Conservation (phyloP, 2,797 vertebrate species). For the Harpagifer antarcticus region DNA sequence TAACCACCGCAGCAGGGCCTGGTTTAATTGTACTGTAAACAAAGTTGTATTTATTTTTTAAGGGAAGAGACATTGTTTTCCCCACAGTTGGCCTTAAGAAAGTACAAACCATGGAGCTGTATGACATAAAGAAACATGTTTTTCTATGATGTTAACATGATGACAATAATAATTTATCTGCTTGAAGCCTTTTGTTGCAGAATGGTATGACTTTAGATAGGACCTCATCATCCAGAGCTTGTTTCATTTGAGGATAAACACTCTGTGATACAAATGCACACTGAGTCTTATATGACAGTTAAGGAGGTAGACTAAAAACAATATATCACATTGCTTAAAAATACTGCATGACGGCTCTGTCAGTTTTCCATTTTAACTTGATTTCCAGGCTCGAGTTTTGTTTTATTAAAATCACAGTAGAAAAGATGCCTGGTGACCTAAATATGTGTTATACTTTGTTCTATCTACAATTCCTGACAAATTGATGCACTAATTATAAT, state of each 20-base stretch:
- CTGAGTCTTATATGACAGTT: conserved; percentile 52
- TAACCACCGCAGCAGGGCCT: conserved; percentile 1
- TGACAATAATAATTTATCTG: conserved; percentile 1
- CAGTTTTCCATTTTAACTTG: conserved; percentile 43
- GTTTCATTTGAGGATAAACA: conserved; percentile 35
- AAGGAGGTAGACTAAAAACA: conserved; percentile 41
- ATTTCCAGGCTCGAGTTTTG: conserved; percentile 37
- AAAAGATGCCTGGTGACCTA: conserved; percentile 22
- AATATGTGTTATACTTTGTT: neutral
- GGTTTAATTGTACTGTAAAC: conserved; percentile 19
- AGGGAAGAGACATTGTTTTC: conserved; percentile 10
- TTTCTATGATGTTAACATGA: neutral
- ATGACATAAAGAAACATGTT: neutral
- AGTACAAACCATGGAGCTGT: neutral
- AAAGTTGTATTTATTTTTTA: conserved; percentile 26
- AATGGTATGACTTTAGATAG: conserved; percentile 28
- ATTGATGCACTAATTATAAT: conserved; percentile 29
- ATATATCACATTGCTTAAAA: conserved; percentile 46
- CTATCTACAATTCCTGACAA: conserved; percentile 9
- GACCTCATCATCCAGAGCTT: conserved; percentile 33
- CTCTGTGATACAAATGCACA: conserved; percentile 35
- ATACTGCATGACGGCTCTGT: conserved; percentile 29
- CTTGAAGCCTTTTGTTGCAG: neutral
- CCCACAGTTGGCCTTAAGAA: neutral
- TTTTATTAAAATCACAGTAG: conserved; percentile 51